phyloP scores from a whole-genome alignment of 2,888 invertebrate genomes.

The Allygus modestus region DNA sequence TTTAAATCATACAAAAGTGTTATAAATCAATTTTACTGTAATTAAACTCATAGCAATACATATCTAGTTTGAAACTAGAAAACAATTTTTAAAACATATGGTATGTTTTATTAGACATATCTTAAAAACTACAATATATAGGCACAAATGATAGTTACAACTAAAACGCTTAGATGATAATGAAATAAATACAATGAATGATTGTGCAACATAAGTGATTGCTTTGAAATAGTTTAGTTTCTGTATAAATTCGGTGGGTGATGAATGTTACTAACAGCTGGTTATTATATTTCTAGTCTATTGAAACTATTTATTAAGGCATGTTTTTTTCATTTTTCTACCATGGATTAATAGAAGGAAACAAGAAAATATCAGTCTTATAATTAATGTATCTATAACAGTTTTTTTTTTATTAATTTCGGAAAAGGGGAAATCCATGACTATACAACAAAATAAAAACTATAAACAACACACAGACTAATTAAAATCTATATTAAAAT shows the following conservation, averaged over 20 bases:
- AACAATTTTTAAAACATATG: constrained; percentile 30
- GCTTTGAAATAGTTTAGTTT: too few species aligned
- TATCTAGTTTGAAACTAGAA: constrained; percentile 45
- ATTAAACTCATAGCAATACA: constrained; percentile 6
- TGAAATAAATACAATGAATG: constrained; percentile 45
- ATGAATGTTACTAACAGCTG: background rate
- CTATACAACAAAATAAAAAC: constrained; percentile 6
- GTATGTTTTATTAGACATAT: constrained; percentile 6
- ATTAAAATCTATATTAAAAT: constrained; percentile 1
- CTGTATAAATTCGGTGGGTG: background rate
- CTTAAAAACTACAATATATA: constrained; percentile 43
- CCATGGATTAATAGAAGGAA: background rate
- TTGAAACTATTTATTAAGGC: background rate
- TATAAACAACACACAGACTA: constrained; percentile 4
- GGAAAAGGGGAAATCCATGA: background rate
- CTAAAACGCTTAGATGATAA: background rate
- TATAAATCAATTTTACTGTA: background rate
- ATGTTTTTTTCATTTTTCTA: background rate
- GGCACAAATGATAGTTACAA: constrained; percentile 21
- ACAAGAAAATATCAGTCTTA: constrained; percentile 11
- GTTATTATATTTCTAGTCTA: background rate
- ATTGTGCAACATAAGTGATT: background rate
- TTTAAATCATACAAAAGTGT: too few species aligned
- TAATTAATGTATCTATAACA: background rate
- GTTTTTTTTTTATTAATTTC: background rate